Percentiles rank a stretch among this genome's conserved stretches.
These are phyloP conservation scores for Novumbra hubbsi DNA, from an alignment of 2,797 vertebrate genomes.

Conservation along the genomic window DNA sequence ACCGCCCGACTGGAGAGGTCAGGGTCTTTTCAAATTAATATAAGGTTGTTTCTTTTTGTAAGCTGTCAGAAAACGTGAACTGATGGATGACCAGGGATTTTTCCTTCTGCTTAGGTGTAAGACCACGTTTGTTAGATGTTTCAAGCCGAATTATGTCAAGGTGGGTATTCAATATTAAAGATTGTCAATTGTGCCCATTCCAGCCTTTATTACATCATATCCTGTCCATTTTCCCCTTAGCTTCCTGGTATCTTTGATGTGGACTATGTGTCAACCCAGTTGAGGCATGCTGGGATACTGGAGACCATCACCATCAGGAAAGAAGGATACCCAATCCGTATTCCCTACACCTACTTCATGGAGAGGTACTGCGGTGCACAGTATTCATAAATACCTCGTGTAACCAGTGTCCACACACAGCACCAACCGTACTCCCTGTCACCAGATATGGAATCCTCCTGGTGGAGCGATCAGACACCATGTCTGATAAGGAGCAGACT, in stretches of 20 bases:
- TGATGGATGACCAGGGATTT: not conserved
- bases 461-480: conserved; percentile 29
- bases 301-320: conserved; percentile 80
- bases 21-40: not conserved
- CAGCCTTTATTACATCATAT: not conserved
- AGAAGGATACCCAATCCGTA: conserved; percentile 80
- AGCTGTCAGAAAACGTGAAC: not conserved
- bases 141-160: conserved; percentile 86
- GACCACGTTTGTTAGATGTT: conserved; percentile 83
- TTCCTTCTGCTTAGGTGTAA: conserved; percentile 73
- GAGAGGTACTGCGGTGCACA: conserved; percentile 72
- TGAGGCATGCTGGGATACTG: conserved; percentile 82
- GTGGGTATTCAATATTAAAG: conserved; percentile 60
- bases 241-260: conserved; percentile 83
- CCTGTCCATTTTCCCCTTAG: conserved; percentile 54
- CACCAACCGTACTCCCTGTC: not conserved
- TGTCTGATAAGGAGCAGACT: conserved; percentile 62
- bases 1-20: conserved; percentile 82
- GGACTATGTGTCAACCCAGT: conserved; percentile 80
- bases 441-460: conserved; percentile 77
- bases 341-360: conserved; percentile 79
- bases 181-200: not conserved
- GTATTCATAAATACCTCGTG: not conserved
- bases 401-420: not conserved
- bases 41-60: not conserved